A percentile compares a stretch with the other conserved stretches of the same genome.
Evolutionary conservation across 1,140 invertebrate species (phyloP).

Genomic region (Drosophila athabasca): DNA sequence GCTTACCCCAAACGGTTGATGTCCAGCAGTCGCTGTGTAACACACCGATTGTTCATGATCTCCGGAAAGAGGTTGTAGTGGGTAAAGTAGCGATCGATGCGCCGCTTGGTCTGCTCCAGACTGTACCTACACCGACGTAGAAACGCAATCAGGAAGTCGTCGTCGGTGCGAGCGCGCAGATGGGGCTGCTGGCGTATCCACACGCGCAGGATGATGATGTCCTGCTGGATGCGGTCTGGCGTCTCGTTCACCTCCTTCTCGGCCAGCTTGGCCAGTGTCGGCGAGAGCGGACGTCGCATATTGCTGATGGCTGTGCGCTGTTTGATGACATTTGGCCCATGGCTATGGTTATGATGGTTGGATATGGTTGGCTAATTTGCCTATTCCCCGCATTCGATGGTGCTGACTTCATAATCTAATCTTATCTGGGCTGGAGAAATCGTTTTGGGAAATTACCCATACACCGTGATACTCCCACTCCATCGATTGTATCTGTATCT

Average conservation of each 20-base stretch:
- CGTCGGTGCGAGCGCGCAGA: slow-evolving; percentile 84
- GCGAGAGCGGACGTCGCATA: slow-evolving; percentile 82
- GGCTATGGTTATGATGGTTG: slow-evolving; percentile 8
- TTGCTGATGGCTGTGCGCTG: slow-evolving; percentile 41
- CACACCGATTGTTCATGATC: slow-evolving; percentile 82
- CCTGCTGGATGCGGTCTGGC: slow-evolving; percentile 85
- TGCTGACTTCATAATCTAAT: slow-evolving; percentile 39
- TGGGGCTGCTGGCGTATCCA: slow-evolving; percentile 88
- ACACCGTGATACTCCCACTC: slow-evolving; percentile 20
- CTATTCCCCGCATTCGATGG: slow-evolving; percentile 48
- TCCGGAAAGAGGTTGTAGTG: slow-evolving; percentile 86
- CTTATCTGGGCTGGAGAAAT: slow-evolving; percentile 28
- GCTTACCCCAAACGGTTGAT: slow-evolving; percentile 85
- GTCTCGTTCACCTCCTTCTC: slow-evolving; percentile 87
- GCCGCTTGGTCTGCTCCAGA: slow-evolving; percentile 87
- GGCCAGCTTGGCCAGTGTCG: slow-evolving; percentile 84
- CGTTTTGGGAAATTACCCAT: slow-evolving; percentile 39
- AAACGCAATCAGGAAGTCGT: slow-evolving; percentile 86
- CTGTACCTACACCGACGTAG: slow-evolving; percentile 88
- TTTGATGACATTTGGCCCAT: slow-evolving; percentile 48
- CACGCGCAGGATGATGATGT: slow-evolving; percentile 86
- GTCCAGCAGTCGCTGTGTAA: slow-evolving; percentile 79
- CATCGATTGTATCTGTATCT: slow-evolving; percentile 30
- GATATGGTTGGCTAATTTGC: slow-evolving; percentile 45
- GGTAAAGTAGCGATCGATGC: slow-evolving; percentile 87